Base-by-base conservation (phyloP, 92 coral and sea anemone genomes). In the Metridium senile region DNA sequence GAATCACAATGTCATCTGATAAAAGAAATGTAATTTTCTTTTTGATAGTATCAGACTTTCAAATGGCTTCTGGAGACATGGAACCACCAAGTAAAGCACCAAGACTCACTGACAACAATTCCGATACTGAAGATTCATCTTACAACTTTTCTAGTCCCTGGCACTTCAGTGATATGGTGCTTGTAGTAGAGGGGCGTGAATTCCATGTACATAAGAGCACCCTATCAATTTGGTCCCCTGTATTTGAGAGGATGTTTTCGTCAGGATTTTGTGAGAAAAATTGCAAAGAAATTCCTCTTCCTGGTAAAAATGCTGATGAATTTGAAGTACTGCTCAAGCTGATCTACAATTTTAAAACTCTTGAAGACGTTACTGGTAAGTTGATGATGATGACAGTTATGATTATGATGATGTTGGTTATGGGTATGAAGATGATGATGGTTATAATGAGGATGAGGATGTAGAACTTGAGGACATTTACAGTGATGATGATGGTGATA, bases 201-300 rank as follows among this genome's bases (percentile, higher is more conserved):
- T 89, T 89, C 61, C 85, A 86, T 72, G 88, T 86, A 28, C 93
- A 89, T 71, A 82, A 80, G 59, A 82, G 93, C 91, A 89, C 88
- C 67, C 74, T 86, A 45, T 89, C 93, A 16, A 89, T 89, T 76
- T 81, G 88, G 91, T 89, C 93, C 76, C 93, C 93, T 51, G 91
- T 86, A 30, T 87, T 89, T 62, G 93, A 89, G 88, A 86, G 69
- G 46, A 89, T 89, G 93, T 89, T 87, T 71, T 79, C 88, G 25
- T 78, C 66, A 26, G 18, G 18, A 9, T 59, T 59, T 18, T 2
- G 9, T 2, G 66, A 59, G 18, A 59, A 22, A 59, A 59, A 59
- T 10, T 29, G 30, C 16, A 59, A 59, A 8, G 66, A 59, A 18
- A 59, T 59, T 22, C 30, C 30, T 8, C 32, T 59, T 59, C 66